Base-by-base conservation (phyloP, 2,888 invertebrate genomes). In the Laothoe populi region DNA sequence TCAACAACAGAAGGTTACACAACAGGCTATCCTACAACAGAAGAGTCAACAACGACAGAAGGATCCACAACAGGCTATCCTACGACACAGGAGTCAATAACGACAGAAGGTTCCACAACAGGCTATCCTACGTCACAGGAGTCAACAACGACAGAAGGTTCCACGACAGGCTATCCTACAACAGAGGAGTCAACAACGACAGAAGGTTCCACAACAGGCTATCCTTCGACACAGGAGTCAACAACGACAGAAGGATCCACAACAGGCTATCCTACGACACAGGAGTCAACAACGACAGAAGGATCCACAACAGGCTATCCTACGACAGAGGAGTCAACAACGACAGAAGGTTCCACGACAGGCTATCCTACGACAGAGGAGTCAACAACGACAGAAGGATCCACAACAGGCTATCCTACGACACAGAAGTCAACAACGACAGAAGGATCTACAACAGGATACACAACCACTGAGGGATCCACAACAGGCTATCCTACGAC, bases 391-490 rank as follows among this genome's bases (percentile, higher is more conserved):
- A n/a, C 26, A 26, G 26, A 5, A 26, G 2, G 5, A 4, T 49
- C 66, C n/a, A 19, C 19, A 7, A 44, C 45, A 3, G 45, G 8
- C 1, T 21, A 11, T 24, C 3, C 24, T 8, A 49, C 60, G 13
- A 58, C 62, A n/a, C 26, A 59, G 19, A 53, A 16, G 13, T 16
- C 58, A 0, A 26, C 26, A 26, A 26, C n/a, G n/a, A n/a, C 26
- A 26, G 26, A 5, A 26, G 2, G 5, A 4, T 49, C 66, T 5
- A 67, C 60, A 1, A 59, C 66, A n/a, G 63, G n/a, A n/a, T n/a
- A n/a, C n/a, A n/a, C n/a, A n/a, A n/a, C n/a, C n/a, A n/a, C n/a
- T n/a, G n/a, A 63, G 1, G 48, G 24, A n/a, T 23, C 63, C 40
- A 62, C 61, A 1, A 64, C 63, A 13, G 19, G 16, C 2, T 26